Percentiles rank a stretch among this genome's conserved stretches.
These are phyloP conservation scores for Arizona elegans DNA, from an alignment of 2,113 vertebrate genomes.

Conservation along the genomic window DNA sequence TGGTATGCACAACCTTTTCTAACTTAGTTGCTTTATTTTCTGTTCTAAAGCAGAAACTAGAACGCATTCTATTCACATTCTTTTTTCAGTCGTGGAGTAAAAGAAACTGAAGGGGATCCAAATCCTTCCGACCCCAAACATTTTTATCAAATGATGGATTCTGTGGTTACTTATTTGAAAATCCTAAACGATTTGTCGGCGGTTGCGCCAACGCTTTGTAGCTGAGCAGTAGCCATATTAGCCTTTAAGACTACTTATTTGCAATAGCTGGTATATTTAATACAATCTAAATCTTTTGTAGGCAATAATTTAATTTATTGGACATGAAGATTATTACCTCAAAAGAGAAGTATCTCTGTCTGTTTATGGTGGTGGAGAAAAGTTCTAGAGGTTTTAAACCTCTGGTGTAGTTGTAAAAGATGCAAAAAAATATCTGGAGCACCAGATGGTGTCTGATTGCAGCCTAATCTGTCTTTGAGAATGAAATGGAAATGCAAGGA, in stretches of 20 bases:
- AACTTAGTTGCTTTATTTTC: not conserved
- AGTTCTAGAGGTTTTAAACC: not conserved
- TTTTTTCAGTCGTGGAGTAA: not conserved
- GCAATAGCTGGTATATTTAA: not conserved
- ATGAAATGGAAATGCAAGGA: conserved; percentile 3
- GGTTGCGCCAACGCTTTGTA: not conserved
- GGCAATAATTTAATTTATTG: not conserved
- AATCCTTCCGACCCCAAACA: not conserved
- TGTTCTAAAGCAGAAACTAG: not conserved
- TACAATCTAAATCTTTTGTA: not conserved
- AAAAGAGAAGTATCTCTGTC: not conserved
- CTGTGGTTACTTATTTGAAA: not conserved
- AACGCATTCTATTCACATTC: not conserved
- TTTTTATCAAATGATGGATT: not conserved
- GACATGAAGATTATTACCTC: not conserved
- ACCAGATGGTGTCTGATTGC: not conserved
- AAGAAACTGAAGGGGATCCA: not conserved
- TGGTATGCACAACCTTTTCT: not conserved
- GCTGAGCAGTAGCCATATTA: not conserved
- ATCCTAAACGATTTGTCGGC: not conserved
- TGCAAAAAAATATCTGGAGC: not conserved
- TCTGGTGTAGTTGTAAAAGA: not conserved
- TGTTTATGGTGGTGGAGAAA: not conserved
- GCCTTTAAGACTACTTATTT: not conserved
- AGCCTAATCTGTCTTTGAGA: not conserved